Conservation (phyloP, 2,888 invertebrate genomes). For the Archips crataeganus region DNA sequence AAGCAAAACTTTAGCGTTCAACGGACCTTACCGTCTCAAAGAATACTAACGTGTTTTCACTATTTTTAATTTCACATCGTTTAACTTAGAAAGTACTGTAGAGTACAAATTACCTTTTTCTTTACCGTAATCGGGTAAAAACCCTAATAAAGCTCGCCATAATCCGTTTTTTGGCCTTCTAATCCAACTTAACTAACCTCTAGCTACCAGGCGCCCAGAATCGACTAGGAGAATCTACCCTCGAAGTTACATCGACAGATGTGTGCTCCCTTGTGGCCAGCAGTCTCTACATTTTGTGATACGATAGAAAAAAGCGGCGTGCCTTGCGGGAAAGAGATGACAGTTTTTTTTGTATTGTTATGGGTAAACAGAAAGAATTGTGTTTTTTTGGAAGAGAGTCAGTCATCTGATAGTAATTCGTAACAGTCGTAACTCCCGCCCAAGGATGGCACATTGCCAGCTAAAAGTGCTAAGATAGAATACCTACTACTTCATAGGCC, state of each 20-base stretch:
- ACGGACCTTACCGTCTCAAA: background rate
- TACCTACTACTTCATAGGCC: too few species aligned
- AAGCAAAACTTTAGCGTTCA: too few species aligned
- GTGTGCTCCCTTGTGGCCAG: constrained; percentile 49
- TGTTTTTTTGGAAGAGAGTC: too few species aligned
- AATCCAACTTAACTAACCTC: constrained; percentile 37
- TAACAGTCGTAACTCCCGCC: too few species aligned
- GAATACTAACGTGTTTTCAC: background rate
- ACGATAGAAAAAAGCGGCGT: constrained; percentile 14
- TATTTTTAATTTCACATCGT: too few species aligned
- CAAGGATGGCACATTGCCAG: too few species aligned
- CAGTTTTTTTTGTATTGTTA: background rate
- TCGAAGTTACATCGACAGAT: constrained; percentile 56
- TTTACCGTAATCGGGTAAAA: background rate
- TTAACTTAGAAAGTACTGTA: too few species aligned
- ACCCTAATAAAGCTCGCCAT: background rate
- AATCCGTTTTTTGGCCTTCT: constrained; percentile 15
- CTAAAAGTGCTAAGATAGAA: too few species aligned
- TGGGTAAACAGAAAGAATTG: too few species aligned
- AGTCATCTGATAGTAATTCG: too few species aligned
- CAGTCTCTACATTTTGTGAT: constrained; percentile 11
- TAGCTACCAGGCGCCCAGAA: constrained; percentile 56
- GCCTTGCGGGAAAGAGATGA: constrained; percentile 16
- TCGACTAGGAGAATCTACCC: constrained; percentile 44
- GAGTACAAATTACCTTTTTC: background rate